These are phyloP conservation scores for Archips xylosteana DNA, from an alignment of 2,888 invertebrate species.

Conservation along the genomic window DNA sequence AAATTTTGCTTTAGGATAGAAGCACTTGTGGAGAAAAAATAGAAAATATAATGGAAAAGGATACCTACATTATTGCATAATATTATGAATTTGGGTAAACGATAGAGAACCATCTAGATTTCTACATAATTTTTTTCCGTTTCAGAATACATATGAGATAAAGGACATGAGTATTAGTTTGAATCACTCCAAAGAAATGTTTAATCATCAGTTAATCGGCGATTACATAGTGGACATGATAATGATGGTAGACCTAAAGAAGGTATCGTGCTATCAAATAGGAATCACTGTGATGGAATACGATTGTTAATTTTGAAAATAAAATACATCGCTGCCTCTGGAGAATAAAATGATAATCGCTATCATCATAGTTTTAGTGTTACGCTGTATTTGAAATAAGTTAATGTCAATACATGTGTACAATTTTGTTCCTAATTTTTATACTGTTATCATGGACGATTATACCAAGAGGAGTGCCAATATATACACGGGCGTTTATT, in stretches of 20 bases:
- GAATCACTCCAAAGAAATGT: conserved; percentile 52
- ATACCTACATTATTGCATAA: too few relatives aligned
- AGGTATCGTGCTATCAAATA: conserved; percentile 54
- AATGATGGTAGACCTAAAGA: conserved; percentile 43
- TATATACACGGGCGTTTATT: too few relatives aligned
- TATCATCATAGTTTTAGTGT: background rate
- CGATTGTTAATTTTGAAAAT: conserved; percentile 1
- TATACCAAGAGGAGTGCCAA: too few relatives aligned
- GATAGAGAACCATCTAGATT: background rate
- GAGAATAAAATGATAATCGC: background rate
- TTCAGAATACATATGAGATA: conserved; percentile 57
- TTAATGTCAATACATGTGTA: too few relatives aligned
- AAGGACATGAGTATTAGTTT: conserved; percentile 54
- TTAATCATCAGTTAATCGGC: conserved; percentile 62
- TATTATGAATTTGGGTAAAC: too few relatives aligned
- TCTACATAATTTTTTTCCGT: conserved; percentile 37
- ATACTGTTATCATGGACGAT: too few relatives aligned
- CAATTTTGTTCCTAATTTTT: too few relatives aligned
- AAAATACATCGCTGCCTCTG: background rate
- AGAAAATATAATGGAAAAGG: too few relatives aligned
- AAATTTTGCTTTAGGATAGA: too few relatives aligned
- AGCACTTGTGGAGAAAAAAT: too few relatives aligned
- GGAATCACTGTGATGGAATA: conserved; percentile 47
- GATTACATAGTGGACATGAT: conserved; percentile 51
- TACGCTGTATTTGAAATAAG: background rate